Conservation (phyloP, 2,888 invertebrate genomes). For the Parochlus steinenii region DNA sequence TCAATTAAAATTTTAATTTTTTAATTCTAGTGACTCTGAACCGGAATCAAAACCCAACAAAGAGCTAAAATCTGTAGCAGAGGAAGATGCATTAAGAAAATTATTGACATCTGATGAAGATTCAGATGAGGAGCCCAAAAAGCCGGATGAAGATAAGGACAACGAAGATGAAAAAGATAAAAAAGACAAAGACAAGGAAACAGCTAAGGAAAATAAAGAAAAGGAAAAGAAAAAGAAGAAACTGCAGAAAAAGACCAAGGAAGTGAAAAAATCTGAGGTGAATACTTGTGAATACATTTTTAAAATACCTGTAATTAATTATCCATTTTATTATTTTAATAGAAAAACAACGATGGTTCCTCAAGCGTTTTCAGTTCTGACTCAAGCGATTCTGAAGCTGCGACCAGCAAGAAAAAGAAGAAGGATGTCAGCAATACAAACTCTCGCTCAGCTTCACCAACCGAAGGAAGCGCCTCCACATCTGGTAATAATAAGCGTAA, state of each 20-base stretch:
- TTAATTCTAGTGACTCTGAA: slow-evolving; percentile 40
- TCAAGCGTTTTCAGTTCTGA: slow-evolving; percentile 58
- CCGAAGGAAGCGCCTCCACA: slow-evolving; percentile 31
- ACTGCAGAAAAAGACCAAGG: slow-evolving; percentile 42
- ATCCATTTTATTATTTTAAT: slow-evolving; percentile 15
- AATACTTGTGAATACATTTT: slow-evolving; percentile 13
- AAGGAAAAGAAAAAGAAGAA: slow-evolving; percentile 37
- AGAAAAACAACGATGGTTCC: slow-evolving; percentile 42
- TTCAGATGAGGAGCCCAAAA: slow-evolving; percentile 66
- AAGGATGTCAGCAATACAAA: slow-evolving; percentile 33
- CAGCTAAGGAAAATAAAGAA: slow-evolving; percentile 31
- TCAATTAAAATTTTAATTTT: not conserved
- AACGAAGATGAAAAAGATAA: slow-evolving; percentile 54
- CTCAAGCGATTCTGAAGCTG: slow-evolving; percentile 48
- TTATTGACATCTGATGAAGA: slow-evolving; percentile 77
- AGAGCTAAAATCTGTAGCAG: slow-evolving; percentile 77
- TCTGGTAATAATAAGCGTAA: slow-evolving; percentile 26
- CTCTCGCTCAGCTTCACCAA: slow-evolving; percentile 33
- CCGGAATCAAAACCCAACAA: slow-evolving; percentile 60
- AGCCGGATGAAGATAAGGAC: slow-evolving; percentile 55
- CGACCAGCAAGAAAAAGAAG: slow-evolving; percentile 33
- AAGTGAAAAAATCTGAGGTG: slow-evolving; percentile 40
- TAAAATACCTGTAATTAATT: slow-evolving; percentile 11
- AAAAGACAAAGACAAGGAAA: slow-evolving; percentile 42
- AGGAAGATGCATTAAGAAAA: slow-evolving; percentile 73